Evolutionary conservation across 2,113 vertebrate genomes (phyloP).

Genomic region (Falco punctatus): DNA sequence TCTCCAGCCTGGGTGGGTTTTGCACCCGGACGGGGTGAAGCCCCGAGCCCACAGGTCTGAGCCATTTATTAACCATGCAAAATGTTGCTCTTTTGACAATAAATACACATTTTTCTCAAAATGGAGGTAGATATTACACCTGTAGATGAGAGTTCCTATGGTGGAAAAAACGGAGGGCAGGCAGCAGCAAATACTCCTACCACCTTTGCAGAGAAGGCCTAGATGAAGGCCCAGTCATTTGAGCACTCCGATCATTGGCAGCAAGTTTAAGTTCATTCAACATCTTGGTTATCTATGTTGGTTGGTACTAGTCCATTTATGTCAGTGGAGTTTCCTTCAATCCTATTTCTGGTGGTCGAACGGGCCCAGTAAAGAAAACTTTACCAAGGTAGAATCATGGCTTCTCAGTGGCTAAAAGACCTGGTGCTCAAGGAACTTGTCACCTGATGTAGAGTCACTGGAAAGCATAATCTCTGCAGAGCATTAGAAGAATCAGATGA

Average conservation of each 20-base stretch:
- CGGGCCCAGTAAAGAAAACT: background rate
- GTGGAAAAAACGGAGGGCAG: background rate
- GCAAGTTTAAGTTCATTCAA: background rate
- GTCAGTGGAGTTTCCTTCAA: background rate
- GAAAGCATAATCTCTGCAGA: background rate
- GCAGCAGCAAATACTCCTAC: background rate
- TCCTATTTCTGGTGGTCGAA: background rate
- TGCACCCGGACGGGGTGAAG: background rate
- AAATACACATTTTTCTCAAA: background rate
- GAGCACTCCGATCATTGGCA: accelerated
- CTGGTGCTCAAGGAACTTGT: background rate
- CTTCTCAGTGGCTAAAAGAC: background rate
- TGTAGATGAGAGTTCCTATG: background rate
- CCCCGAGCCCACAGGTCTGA: background rate
- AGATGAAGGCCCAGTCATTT: background rate
- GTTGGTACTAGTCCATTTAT: background rate
- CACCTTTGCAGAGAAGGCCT: background rate
- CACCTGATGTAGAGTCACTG: background rate
- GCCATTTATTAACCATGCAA: background rate
- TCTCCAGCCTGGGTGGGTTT: background rate
- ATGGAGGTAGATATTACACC: background rate
- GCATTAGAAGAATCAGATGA: background rate
- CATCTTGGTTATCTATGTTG: background rate
- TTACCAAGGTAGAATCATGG: background rate
- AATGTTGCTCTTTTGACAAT: background rate